Evolutionary conservation across 2,888 invertebrate species (phyloP), one percentile per base, ranked within the genome.

Genomic region (Microdon myrmicae): DNA sequence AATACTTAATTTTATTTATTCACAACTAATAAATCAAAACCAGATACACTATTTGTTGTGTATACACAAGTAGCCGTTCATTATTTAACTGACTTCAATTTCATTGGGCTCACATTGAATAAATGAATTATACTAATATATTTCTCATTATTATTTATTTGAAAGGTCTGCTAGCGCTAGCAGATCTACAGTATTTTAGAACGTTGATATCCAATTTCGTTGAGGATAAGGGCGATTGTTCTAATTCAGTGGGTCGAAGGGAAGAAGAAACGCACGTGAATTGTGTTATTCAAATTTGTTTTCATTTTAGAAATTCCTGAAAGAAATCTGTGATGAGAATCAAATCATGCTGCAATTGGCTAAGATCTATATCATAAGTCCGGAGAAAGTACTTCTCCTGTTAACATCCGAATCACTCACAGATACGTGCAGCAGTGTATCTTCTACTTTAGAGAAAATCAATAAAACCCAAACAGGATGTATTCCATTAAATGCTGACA

Each of bases 301-400:
- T n/a, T n/a, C n/a, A 2, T 32, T 38, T 34, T 8, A 60, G 60
- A 43, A 28, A 32, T 4, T 8, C 5, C 56, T 34, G 16, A 44
- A 32, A 26, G 49, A 49, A 20, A 14, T 38, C 14, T 81, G 80
- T 68, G 75, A 78, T 61, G 79, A 79, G 66, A 82, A 84, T 67
- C 74, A 76, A 49, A 64, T 84, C 26, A 74, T 84, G 69, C 67
- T 76, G 45, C 81, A 81, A 68, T 73, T 84, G 59, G 84, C 83
- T 1, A 78, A 81, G 47, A 73, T 83, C 34, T 81, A 83, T 71
- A 78, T 82, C 3, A 80, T 81, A 9, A 83, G 81, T 73, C 84
- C 84, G 0, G 84, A 85, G 71, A 79, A 81, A 25, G 81, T 85
- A 49, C 72, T 84, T 1, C 73, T 79, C 54, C 69, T 83, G 20